phyloP scores from a whole-genome alignment of 2,888 invertebrate species.

The Camptogramma bilineatum region DNA sequence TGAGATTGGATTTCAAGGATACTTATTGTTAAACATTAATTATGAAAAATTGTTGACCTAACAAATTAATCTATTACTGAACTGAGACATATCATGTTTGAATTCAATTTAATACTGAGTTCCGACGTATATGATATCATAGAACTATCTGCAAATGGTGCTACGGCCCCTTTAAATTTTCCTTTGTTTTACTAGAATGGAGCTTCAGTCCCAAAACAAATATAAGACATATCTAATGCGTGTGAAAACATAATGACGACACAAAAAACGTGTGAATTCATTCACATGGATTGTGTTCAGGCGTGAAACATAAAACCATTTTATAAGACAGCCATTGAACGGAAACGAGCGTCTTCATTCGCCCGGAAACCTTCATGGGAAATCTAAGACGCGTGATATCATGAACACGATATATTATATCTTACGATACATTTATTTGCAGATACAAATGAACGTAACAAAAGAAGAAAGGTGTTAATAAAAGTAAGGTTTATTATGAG shows the following conservation, averaged over 20 bases:
- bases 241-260: background rate
- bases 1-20: background rate
- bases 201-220: background rate
- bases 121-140: no score
- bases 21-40: no score
- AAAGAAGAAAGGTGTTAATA: background rate
- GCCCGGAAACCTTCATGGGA: constrained; percentile 3
- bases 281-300: background rate
- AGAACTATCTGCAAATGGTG: no score
- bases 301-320: constrained; percentile 1
- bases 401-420: background rate
- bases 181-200: background rate
- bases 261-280: constrained; percentile 1
- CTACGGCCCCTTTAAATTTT: no score
- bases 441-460: background rate
- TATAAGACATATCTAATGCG: background rate
- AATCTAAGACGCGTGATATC: constrained; percentile 3
- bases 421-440: background rate
- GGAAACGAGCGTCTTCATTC: constrained; percentile 3
- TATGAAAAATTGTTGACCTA: no score
- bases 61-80: no score
- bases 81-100: no score
- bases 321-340: background rate
- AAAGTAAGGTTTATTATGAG: no score
- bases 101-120: background rate